Evolutionary conservation across 2,797 vertebrate species (phyloP).

Genomic region (Chaunax sp.): DNA sequence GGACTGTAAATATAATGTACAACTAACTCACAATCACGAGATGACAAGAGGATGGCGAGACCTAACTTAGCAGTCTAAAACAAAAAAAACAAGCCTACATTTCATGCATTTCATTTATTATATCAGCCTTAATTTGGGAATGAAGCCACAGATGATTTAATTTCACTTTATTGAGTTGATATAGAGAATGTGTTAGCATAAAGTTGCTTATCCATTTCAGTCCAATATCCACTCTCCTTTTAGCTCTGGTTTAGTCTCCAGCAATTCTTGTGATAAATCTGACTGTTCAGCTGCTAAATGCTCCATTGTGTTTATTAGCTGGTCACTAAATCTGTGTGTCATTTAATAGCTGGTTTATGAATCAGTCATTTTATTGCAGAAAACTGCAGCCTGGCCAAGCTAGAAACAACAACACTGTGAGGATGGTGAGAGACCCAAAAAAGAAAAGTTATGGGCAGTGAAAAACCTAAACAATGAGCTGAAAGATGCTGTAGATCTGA

Average conservation of each 20-base stretch:
- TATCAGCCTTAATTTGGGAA: background rate
- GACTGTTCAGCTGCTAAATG: no score
- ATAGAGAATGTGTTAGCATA: background rate
- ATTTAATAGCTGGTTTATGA: background rate
- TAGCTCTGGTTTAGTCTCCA: background rate
- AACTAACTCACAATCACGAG: no score
- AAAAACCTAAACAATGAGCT: slow-evolving; percentile 1
- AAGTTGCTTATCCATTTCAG: background rate
- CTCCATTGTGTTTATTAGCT: no score
- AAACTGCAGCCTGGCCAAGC: no score
- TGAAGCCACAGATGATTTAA: background rate
- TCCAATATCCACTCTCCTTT: background rate
- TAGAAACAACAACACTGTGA: no score
- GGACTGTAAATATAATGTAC: no score
- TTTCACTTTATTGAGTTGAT: background rate
- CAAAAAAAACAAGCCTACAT: no score
- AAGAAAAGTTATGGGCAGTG: background rate
- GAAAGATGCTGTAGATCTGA: background rate
- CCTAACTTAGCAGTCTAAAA: no score
- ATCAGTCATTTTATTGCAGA: no score
- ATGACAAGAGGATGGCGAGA: no score
- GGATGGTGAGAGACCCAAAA: no score
- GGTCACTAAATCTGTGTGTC: background rate
- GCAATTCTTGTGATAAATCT: background rate
- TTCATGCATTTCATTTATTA: background rate